Base-by-base conservation (phyloP, 2,113 vertebrate species). In the Aramus guarauna region DNA sequence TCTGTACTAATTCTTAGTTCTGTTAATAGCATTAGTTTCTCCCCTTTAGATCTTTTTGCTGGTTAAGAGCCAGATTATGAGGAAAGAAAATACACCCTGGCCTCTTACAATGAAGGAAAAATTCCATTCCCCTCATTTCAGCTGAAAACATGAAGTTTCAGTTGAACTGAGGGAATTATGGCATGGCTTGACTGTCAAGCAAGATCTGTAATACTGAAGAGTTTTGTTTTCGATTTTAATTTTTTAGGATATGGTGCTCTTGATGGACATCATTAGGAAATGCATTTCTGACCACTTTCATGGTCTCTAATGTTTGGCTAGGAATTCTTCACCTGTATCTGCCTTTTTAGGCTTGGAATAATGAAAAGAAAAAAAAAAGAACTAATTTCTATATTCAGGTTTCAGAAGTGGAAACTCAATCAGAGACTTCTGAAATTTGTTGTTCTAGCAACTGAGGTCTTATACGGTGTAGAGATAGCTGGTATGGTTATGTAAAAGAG, bases 401-500 rank as follows among this genome's bases (percentile, higher is more conserved):
- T 85, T 83, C 62, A 47, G 58, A 68, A 86, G 16, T 37, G 30
- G 48, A 75, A 94, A 76, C 9, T 45, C 7, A n/a, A 0, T 81
- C n/a, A 72, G 26, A 85, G 30, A 32, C 50, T 52, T 74, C 15
- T 63, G 18, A 18, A 53, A 64, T 82, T 68, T 43, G 10, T 23
- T 85, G 5, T 47, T 85, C 43, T n/a, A 82, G 22, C 30, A 75
- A 24, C 15, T 53, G n/a, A 83, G 11, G 27, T 81, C 27, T 90
- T 77, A 39, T 1, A 34, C 13, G 21, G 11, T 62, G 5, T 53
- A 36, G 1, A 56, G 8, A n/a, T 15, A 76, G 24, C 9, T 43
- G 34, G 14, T 64, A 43, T 0, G 0, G 34, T 43, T 58, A 74
- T 14, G 3, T 43, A 43, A 59, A 63, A 68, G 20, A 45, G 13